Conservation (phyloP, 2,113 vertebrate species). For the Varanus komodoensis region DNA sequence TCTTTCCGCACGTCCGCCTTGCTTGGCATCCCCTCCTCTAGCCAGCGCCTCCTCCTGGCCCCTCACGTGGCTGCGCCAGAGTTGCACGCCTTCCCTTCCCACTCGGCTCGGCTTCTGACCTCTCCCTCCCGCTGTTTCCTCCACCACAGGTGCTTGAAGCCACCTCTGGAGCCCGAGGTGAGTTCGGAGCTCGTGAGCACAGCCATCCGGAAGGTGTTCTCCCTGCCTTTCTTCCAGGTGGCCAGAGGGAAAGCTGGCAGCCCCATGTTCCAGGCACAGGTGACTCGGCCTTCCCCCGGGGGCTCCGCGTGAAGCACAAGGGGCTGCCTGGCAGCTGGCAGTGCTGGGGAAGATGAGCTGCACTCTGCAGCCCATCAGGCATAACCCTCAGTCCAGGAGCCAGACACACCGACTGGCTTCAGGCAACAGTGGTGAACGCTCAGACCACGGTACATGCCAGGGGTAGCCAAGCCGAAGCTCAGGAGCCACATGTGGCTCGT, state of each 20-base stretch:
- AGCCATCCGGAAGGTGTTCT: background rate
- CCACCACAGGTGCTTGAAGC: background rate
- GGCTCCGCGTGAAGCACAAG: background rate
- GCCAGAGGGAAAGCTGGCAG: background rate
- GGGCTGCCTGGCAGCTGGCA: no score
- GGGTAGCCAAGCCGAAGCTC: no score
- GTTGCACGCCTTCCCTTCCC: no score
- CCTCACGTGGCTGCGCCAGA: no score
- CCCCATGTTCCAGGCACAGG: background rate
- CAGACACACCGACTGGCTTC: background rate
- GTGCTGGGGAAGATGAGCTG: background rate
- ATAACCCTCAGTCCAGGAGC: background rate
- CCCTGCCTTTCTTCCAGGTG: background rate
- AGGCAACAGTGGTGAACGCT: no score
- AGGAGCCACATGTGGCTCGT: no score
- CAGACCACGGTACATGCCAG: no score
- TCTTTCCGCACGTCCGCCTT: no score
- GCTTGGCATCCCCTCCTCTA: background rate
- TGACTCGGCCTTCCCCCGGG: background rate
- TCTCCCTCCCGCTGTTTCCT: no score
- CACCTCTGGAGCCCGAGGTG: background rate
- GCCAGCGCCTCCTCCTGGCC: background rate
- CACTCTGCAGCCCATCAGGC: no score
- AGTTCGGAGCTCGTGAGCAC: background rate
- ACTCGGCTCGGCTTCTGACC: no score